Evolutionary conservation across 2,797 vertebrate species (phyloP), one percentile per base, ranked within the genome.

Genomic region (Lepidocolaptes lacrymiger): DNA sequence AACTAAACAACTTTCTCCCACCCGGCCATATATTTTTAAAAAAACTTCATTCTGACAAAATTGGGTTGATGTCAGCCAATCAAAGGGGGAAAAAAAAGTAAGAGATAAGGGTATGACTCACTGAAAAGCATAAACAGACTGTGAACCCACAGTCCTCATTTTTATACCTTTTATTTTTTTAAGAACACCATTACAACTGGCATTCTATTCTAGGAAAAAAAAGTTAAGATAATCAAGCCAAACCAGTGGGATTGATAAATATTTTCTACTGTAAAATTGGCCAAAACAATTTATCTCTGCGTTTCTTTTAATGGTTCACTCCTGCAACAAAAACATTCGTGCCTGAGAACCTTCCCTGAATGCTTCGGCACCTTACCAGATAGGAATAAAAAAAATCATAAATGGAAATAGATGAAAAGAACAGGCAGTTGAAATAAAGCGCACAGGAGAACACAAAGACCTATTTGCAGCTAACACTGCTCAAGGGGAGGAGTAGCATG

Each of bases 21-120:
- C 22, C 8, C 13, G 2, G 44, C 14, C 37, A 46, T 4, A 1
- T 24, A 54, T 32, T 69, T 85, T 3, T 41, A 24, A 8, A 32
- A 83, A 68, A 82, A 28, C 37, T 78, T 75, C 4, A 68, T 58
- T 83, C 49, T 81, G 62, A 81, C 79, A 91, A 95, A 95, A 91
- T 3, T 88, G 54, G n/a, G 73, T 95, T 1, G 2, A 92, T 39
- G 63, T 78, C 82, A 88, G 62, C 23, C 52, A 89, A 48, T 0
- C 0, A 39, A 91, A 91, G 34, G 5, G 34, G 23, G 23, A 28
- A 37, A 79, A 71, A 73, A 66, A 74, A 41, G 3, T 8, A 59
- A 51, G 11, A 85, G 48, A 10, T 21, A 56, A 77, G 64, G 43
- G 36, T 14, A 5, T 74, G 73, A 91, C 64, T 92, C 68, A 88